Evolutionary conservation across 2,113 vertebrate genomes (phyloP).

Genomic region (Vidua macroura): DNA sequence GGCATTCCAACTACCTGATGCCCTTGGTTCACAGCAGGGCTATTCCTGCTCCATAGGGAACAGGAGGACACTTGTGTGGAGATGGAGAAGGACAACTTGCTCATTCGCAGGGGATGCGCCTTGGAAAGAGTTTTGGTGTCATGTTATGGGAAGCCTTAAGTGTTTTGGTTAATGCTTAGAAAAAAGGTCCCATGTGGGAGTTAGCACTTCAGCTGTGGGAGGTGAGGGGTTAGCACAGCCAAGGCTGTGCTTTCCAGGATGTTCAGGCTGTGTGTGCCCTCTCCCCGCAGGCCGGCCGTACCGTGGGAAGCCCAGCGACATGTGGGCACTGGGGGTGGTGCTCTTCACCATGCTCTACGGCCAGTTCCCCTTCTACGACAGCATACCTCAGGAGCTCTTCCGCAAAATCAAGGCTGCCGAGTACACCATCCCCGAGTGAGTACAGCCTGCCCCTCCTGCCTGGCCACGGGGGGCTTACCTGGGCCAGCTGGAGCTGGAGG

Average conservation of each 20-base stretch:
- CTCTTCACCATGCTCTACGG: constrained; percentile 99
- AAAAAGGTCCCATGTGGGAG: rapidly evolving
- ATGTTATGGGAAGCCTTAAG: rapidly evolving
- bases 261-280: neutral
- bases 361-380: constrained; percentile 99
- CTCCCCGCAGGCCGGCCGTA: constrained; percentile 87
- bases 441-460: neutral
- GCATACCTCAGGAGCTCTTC: constrained; percentile 99
- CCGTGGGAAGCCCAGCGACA: constrained; percentile 96
- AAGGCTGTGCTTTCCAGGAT: neutral
- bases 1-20: neutral
- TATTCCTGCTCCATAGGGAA: neutral
- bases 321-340: constrained; percentile 98
- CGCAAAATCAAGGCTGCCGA: constrained; percentile 99
- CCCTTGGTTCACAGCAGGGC: neutral
- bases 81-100: neutral
- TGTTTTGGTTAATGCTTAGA: rapidly evolving
- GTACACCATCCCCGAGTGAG: constrained; percentile 98
- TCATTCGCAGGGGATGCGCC: rapidly evolving
- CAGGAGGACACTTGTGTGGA: neutral
- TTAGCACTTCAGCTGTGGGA: neutral
- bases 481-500: neutral
- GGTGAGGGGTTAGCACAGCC: neutral
- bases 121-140: neutral
- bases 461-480: rapidly evolving